phyloP scores from a whole-genome alignment of 2,888 invertebrate genomes.

The Cheilosia urbana region DNA sequence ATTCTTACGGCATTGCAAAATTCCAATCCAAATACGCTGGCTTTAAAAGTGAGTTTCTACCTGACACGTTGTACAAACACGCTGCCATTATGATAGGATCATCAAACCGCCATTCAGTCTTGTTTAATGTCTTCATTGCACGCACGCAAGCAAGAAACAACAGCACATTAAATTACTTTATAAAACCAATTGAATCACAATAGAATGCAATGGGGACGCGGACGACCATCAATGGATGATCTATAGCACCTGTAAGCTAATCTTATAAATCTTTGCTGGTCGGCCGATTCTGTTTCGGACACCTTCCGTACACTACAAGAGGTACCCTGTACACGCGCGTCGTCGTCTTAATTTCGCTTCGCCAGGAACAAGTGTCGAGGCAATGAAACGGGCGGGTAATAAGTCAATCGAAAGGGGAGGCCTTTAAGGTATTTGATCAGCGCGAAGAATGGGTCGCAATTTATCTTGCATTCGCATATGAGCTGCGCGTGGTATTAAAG shows the following conservation, averaged over 20 bases:
- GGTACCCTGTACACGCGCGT: neutral
- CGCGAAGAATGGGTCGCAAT: conserved; percentile 48
- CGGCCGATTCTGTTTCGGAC: conserved; percentile 47
- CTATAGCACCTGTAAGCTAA: conserved; percentile 69
- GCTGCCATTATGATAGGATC: conserved; percentile 5
- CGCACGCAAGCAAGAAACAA: conserved; percentile 40
- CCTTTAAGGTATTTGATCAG: conserved; percentile 70
- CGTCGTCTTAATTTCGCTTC: neutral
- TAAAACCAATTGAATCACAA: conserved; percentile 45
- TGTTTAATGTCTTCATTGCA: conserved; percentile 61
- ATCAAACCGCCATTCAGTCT: conserved; percentile 29
- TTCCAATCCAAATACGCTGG: conserved; percentile 6
- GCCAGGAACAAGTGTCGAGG: conserved; percentile 41
- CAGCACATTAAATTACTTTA: conserved; percentile 38
- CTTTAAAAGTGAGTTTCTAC: conserved; percentile 29
- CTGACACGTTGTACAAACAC: conserved; percentile 52
- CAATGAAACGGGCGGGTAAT: conserved; percentile 33
- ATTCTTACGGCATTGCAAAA: neutral
- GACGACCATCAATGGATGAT: conserved; percentile 42
- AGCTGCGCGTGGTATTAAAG: neutral
- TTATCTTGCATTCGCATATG: conserved; percentile 44
- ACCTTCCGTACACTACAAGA: conserved; percentile 42
- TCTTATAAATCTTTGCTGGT: conserved; percentile 56
- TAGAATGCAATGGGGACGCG: conserved; percentile 32
- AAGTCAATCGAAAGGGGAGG: conserved; percentile 53